Evolutionary conservation across 1,140 invertebrate genomes (phyloP).

Genomic region (Hormaphis cornu): DNA sequence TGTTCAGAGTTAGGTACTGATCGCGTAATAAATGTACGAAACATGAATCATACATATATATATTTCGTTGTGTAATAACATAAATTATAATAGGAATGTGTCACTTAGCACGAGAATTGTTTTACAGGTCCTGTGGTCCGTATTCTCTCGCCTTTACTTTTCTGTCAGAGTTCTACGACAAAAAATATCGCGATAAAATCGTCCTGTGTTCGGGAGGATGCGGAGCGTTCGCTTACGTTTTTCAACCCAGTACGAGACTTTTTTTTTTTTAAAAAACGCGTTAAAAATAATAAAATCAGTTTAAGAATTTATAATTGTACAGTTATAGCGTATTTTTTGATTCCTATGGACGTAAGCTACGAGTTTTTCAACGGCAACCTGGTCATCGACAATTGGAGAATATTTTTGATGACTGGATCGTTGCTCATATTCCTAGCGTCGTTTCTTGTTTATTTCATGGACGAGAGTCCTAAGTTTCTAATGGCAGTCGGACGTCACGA

Average conservation of each 20-base stretch:
- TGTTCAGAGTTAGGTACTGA: too few relatives aligned
- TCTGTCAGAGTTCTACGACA: conserved; percentile 56
- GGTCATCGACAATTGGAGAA: conserved; percentile 81
- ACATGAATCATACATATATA: too few relatives aligned
- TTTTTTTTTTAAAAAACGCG: not conserved
- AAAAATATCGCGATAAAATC: conserved; percentile 52
- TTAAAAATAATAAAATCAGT: not conserved
- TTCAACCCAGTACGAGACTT: conserved; percentile 41
- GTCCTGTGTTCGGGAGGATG: conserved; percentile 54
- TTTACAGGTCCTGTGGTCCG: conserved; percentile 58
- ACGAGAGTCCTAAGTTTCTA: conserved; percentile 87
- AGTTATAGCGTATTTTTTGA: conserved; percentile 9
- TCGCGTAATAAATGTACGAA: too few relatives aligned
- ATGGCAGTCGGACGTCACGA: conserved; percentile 64
- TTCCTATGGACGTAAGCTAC: not conserved
- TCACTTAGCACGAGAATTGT: conserved; percentile 32
- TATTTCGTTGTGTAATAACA: too few relatives aligned
- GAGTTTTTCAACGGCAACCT: conserved; percentile 44
- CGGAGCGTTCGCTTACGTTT: conserved; percentile 39
- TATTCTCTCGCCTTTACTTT: conserved; percentile 62
- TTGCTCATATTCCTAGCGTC: conserved; percentile 77
- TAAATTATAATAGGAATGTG: too few relatives aligned
- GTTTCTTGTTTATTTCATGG: conserved; percentile 67
- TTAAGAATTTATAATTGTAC: too few relatives aligned
- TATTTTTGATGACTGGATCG: conserved; percentile 78